These are phyloP conservation scores for Silurus glanis DNA, from an alignment of 2,113 vertebrate species.

Conservation along the genomic window DNA sequence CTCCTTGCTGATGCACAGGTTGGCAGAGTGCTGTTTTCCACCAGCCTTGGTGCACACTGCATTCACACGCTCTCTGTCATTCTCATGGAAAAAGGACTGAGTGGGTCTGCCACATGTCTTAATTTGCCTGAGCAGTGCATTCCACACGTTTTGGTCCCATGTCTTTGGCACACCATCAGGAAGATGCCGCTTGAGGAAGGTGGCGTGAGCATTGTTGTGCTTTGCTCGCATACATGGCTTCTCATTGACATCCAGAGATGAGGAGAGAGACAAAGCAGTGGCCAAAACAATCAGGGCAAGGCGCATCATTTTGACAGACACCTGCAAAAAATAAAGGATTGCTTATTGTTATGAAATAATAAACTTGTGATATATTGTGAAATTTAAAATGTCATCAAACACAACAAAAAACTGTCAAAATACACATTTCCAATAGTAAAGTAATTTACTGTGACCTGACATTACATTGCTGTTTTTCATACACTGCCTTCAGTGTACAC, in stretches of 20 bases:
- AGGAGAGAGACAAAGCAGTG: conserved; percentile 36
- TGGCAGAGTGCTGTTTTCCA: conserved; percentile 57
- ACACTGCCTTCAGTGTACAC: not conserved
- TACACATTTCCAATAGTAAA: not conserved
- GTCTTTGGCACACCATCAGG: conserved; percentile 48
- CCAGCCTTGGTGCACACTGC: conserved; percentile 65
- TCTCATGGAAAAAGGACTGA: conserved; percentile 69
- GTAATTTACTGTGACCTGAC: not conserved
- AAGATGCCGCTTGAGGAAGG: conserved; percentile 68
- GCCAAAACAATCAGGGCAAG: conserved; percentile 21
- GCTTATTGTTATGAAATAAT: not conserved
- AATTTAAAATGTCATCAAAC: not conserved
- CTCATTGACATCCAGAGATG: conserved; percentile 51
- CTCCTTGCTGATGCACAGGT: conserved; percentile 73
- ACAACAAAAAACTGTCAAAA: not conserved
- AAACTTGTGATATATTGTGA: not conserved
- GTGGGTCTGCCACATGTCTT: conserved; percentile 68
- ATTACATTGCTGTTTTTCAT: not conserved
- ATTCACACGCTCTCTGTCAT: conserved; percentile 61
- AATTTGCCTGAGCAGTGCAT: conserved; percentile 56
- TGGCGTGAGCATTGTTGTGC: conserved; percentile 61
- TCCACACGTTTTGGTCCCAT: conserved; percentile 61
- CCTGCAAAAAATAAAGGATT: conserved; percentile 1
- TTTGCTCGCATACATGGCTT: conserved; percentile 66
- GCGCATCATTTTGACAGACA: conserved; percentile 25